Evolutionary conservation across 2,113 vertebrate species (phyloP).

Genomic region (Mugil cephalus): DNA sequence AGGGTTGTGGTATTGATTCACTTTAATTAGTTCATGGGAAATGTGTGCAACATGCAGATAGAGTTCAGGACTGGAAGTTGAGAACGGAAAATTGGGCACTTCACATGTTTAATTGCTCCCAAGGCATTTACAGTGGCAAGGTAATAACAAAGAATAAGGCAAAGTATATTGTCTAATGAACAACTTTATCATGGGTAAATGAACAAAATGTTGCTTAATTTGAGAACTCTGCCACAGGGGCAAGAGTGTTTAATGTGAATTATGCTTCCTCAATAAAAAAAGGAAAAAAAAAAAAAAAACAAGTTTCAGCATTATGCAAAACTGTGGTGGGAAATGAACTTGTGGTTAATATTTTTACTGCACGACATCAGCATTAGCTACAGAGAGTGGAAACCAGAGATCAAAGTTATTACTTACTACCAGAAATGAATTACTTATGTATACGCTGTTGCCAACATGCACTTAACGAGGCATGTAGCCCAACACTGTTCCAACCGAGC

Average conservation of each 20-base stretch:
- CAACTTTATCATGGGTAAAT: slow-evolving; percentile 74
- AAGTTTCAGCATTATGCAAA: slow-evolving; percentile 56
- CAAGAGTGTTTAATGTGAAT: slow-evolving; percentile 69
- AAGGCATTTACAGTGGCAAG: slow-evolving; percentile 73
- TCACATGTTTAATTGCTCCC: slow-evolving; percentile 84
- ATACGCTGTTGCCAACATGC: slow-evolving; percentile 32
- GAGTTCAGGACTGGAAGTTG: slow-evolving; percentile 72
- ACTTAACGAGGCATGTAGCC: slow-evolving; percentile 26
- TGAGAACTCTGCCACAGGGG: slow-evolving; percentile 73
- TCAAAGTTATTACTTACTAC: slow-evolving; percentile 59
- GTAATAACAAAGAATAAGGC: slow-evolving; percentile 76
- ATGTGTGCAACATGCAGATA: slow-evolving; percentile 78
- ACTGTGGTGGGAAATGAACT: slow-evolving; percentile 26
- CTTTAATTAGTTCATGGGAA: slow-evolving; percentile 85
- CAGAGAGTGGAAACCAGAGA: slow-evolving; percentile 40
- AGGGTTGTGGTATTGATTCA: slow-evolving; percentile 83
- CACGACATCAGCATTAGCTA: slow-evolving; percentile 23
- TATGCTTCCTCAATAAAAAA: slow-evolving; percentile 57
- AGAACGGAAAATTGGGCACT: slow-evolving; percentile 79
- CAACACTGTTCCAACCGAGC: slow-evolving; percentile 33
- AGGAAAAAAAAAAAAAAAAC: slow-evolving; percentile 1
- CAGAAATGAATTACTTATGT: slow-evolving; percentile 51
- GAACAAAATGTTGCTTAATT: slow-evolving; percentile 76
- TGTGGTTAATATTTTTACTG: slow-evolving; percentile 33
- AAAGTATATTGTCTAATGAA: slow-evolving; percentile 76